Percentiles rank a stretch among this genome's conserved stretches.
Conservation (phyloP, 1,140 invertebrate species). For the Lepidotrigona ventralis region DNA sequence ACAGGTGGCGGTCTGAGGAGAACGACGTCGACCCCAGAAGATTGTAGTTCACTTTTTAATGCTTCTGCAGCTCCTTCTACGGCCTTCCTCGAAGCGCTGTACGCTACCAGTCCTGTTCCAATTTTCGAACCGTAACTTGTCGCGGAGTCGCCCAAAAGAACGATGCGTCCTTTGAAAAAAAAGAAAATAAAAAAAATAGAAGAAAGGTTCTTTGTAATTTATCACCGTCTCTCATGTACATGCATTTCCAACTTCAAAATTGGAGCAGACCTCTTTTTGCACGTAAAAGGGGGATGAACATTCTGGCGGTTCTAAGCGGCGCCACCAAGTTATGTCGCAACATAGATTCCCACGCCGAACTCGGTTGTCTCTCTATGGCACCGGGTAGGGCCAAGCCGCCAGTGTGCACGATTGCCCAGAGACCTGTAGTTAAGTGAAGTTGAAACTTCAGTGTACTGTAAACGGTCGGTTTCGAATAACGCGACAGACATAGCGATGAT, state of each 20-base stretch:
- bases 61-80: conserved; percentile 87
- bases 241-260: no score
- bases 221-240: not conserved
- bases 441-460: conserved; percentile 27
- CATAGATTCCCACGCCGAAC: conserved; percentile 88
- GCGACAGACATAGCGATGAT: conserved; percentile 15
- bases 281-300: conserved; percentile 86
- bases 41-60: conserved; percentile 84
- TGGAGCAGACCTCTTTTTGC: conserved; percentile 78
- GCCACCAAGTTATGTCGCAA: conserved; percentile 88
- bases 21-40: conserved; percentile 87
- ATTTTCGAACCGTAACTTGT: conserved; percentile 68
- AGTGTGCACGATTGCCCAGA: conserved; percentile 91
- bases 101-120: conserved; percentile 83
- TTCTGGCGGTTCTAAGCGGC: conserved; percentile 86
- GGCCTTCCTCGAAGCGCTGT: conserved; percentile 84
- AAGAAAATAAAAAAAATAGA: not conserved
- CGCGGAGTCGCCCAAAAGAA: conserved; percentile 78
- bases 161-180: conserved; percentile 74
- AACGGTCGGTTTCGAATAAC: conserved; percentile 22
- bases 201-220: not conserved
- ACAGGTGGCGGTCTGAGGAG: conserved; percentile 87
- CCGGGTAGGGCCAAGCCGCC: conserved; percentile 86
- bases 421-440: conserved; percentile 81
- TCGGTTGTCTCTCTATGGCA: conserved; percentile 86